Evolutionary conservation across 2,888 invertebrate species (phyloP).

Genomic region (Oxycera nigricornis): DNA sequence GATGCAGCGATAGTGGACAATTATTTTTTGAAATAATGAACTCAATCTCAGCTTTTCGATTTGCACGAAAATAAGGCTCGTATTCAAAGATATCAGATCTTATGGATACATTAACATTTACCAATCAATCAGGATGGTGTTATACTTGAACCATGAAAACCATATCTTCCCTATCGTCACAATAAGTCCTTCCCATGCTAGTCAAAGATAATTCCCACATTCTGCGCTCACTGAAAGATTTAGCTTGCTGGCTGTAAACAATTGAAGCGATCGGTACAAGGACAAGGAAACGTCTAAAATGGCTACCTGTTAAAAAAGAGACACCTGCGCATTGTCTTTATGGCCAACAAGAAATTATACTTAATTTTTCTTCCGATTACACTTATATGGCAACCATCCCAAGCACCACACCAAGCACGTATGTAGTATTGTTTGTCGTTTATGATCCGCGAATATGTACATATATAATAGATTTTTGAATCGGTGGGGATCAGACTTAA

Average conservation of each 20-base stretch:
- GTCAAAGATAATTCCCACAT: constrained; percentile 23
- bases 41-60: no score
- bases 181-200: constrained; percentile 6
- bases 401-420: not conserved
- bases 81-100: no score
- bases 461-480: constrained; percentile 9
- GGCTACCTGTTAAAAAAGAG: constrained; percentile 40
- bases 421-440: not conserved
- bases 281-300: constrained; percentile 28
- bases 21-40: no score
- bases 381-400: constrained; percentile 15
- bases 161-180: not conserved
- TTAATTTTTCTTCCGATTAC: not conserved
- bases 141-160: not conserved
- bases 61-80: no score
- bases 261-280: constrained; percentile 30
- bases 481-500: constrained; percentile 1
- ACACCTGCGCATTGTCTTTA: constrained; percentile 37
- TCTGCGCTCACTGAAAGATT: not conserved
- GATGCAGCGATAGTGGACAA: no score
- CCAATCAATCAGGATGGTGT: no score
- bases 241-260: constrained; percentile 30
- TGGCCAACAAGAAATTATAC: not conserved
- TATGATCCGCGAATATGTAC: constrained; percentile 10
- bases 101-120: no score